These are phyloP conservation scores for Dendropsophus ebraccatus DNA, from an alignment of 2,113 vertebrate species.

Conservation along the genomic window DNA sequence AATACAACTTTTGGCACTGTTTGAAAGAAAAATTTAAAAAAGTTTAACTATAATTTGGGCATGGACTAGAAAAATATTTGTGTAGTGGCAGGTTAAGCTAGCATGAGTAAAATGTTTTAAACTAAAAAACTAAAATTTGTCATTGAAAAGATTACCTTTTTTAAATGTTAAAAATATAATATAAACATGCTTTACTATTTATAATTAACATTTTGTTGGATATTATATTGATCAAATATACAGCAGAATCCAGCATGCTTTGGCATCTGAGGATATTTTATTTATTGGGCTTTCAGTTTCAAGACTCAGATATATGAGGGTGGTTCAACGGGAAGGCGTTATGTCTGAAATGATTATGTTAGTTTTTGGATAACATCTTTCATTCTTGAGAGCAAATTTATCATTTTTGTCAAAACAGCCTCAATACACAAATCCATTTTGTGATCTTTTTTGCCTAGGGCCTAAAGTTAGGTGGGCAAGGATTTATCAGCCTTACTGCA, in stretches of 20 bases:
- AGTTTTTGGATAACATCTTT: constrained; percentile 60
- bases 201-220: background rate
- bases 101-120: too few species aligned
- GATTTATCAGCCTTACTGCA: constrained; percentile 49
- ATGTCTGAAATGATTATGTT: constrained; percentile 57
- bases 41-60: too few species aligned
- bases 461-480: constrained; percentile 46
- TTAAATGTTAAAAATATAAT: too few species aligned
- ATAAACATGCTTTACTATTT: background rate
- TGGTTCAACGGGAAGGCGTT: constrained; percentile 52
- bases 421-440: constrained; percentile 60
- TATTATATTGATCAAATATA: background rate
- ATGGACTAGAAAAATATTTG: too few species aligned
- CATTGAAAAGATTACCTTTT: too few species aligned
- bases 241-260: background rate
- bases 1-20: too few species aligned
- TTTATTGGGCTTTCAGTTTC: constrained; percentile 40
- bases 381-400: constrained; percentile 59
- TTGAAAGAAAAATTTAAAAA: too few species aligned
- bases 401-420: constrained; percentile 60
- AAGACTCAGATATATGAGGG: constrained; percentile 45
- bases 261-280: constrained; percentile 24
- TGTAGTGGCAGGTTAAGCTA: too few species aligned
- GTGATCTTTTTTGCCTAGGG: constrained; percentile 57
- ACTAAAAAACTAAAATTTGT: too few species aligned